Percentiles rank a stretch among this genome's conserved stretches.
phyloP scores from a whole-genome alignment of 2,113 vertebrate species.

The Corvus hawaiiensis region DNA sequence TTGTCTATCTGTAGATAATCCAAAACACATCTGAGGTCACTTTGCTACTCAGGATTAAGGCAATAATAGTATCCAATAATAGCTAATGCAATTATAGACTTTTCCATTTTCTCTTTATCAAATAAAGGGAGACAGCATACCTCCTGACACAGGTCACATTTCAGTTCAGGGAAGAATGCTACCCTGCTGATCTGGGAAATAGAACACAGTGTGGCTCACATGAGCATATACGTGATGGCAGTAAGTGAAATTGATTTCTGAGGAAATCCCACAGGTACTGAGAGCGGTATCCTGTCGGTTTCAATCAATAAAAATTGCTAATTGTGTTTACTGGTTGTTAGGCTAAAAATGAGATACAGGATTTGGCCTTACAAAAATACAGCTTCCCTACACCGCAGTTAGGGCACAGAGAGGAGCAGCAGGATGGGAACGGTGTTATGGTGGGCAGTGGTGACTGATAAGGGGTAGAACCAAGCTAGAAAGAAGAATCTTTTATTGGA shows the following conservation, averaged over 20 bases:
- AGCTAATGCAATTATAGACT: background rate
- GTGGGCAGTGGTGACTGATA: background rate
- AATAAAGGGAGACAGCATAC: background rate
- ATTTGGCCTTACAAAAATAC: background rate
- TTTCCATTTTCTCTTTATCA: background rate
- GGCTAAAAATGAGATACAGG: background rate
- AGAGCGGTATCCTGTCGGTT: background rate
- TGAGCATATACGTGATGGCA: background rate
- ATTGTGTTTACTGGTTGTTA: background rate
- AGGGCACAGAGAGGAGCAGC: background rate
- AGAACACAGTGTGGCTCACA: background rate
- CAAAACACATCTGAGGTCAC: background rate
- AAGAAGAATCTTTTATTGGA: background rate
- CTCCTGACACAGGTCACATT: background rate
- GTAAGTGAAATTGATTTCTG: background rate
- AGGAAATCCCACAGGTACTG: background rate
- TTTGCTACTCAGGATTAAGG: background rate
- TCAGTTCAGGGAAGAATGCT: background rate
- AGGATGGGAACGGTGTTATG: accelerated
- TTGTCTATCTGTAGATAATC: background rate
- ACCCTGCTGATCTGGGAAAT: background rate
- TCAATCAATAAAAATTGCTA: background rate
- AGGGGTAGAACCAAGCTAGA: background rate
- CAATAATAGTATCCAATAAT: background rate
- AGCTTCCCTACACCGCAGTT: background rate